These are phyloP conservation scores for Philypnodon macrostomus DNA, from an alignment of 2,797 vertebrate species.

Conservation along the genomic window DNA sequence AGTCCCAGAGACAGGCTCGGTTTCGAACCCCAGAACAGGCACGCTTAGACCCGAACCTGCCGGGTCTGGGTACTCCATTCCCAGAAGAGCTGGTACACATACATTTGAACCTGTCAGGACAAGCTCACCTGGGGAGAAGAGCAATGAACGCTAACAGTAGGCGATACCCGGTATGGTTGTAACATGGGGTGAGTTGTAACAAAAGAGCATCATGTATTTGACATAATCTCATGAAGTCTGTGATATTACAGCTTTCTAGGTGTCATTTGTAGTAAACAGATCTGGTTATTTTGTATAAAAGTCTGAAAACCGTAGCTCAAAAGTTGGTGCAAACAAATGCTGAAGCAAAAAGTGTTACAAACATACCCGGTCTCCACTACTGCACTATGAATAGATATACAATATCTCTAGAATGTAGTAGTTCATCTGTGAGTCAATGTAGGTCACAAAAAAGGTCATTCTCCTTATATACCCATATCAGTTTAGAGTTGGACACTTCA, in stretches of 20 bases:
- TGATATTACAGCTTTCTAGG: no score
- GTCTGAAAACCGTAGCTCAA: no score
- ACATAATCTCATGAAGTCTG: no score
- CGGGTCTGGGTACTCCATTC: slow-evolving; percentile 88
- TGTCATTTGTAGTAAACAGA: no score
- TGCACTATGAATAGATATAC: background rate
- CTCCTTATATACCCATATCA: slow-evolving; percentile 8
- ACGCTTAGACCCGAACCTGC: slow-evolving; percentile 83
- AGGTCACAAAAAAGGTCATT: slow-evolving; percentile 16
- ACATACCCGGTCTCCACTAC: no score
- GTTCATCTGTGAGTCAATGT: background rate
- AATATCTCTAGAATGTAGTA: background rate
- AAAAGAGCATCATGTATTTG: no score
- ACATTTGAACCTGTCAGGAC: slow-evolving; percentile 72
- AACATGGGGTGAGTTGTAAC: no score
- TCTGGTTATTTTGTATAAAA: no score
- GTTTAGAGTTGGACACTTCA: background rate
- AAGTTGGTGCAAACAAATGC: no score
- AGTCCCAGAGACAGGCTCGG: slow-evolving; percentile 67
- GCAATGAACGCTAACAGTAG: background rate
- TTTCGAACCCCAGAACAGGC: slow-evolving; percentile 83
- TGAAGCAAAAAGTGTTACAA: no score
- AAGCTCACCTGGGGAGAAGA: slow-evolving; percentile 75
- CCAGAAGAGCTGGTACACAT: slow-evolving; percentile 79
- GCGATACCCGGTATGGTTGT: no score